These are phyloP conservation scores for Pantherophis guttatus DNA, from an alignment of 2,113 vertebrate species.

Conservation along the genomic window DNA sequence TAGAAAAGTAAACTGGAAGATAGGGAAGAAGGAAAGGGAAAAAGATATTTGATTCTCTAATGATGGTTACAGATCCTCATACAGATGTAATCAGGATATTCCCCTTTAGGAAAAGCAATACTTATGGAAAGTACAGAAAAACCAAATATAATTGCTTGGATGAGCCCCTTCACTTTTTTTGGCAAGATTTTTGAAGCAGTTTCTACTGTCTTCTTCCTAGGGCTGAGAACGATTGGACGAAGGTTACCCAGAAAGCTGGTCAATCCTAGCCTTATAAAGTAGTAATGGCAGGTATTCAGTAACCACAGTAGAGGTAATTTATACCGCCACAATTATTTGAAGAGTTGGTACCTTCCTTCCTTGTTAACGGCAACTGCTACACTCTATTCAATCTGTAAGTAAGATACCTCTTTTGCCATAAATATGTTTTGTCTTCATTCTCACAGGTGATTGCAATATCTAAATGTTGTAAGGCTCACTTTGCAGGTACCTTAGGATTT, in stretches of 20 bases:
- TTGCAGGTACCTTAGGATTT: slow-evolving; percentile 38
- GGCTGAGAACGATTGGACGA: not conserved
- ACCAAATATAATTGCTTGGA: not conserved
- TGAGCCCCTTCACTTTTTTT: not conserved
- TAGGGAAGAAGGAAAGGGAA: not conserved
- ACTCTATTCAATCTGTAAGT: slow-evolving; percentile 39
- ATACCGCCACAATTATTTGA: slow-evolving; percentile 23
- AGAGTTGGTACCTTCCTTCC: slow-evolving; percentile 19
- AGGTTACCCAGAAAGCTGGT: slow-evolving; percentile 1
- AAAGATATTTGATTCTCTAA: not conserved
- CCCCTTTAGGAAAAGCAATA: not conserved
- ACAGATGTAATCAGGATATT: not conserved
- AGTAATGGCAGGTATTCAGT: slow-evolving; percentile 21
- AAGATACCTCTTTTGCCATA: slow-evolving; percentile 47
- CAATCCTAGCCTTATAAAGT: slow-evolving; percentile 35
- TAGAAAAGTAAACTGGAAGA: not conserved
- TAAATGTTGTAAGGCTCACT: slow-evolving; percentile 49
- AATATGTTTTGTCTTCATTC: slow-evolving; percentile 27
- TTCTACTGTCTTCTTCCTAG: not conserved
- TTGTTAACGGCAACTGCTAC: slow-evolving; percentile 41
- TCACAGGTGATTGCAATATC: slow-evolving; percentile 14
- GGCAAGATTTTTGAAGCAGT: not conserved
- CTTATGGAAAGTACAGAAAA: not conserved
- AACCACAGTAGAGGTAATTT: slow-evolving; percentile 41
- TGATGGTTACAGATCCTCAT: not conserved